Base-by-base conservation (phyloP, 2,888 invertebrate genomes). In the Epistrophella euchroma region DNA sequence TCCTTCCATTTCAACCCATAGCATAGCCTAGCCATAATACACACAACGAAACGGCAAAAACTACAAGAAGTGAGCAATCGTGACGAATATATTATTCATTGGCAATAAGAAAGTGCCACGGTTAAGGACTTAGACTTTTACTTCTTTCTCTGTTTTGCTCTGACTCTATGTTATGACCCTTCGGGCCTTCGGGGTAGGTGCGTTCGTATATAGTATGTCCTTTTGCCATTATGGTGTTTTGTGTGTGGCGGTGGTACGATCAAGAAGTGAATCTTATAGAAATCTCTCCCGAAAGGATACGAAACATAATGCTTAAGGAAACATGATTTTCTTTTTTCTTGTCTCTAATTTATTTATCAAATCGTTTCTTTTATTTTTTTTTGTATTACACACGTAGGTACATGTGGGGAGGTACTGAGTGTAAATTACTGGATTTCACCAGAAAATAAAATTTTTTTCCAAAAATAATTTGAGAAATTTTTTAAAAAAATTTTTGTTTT, bases 61-160 rank as follows among this genome's bases (percentile, higher is more conserved):
- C 86, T 86, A 86, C 82, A 86, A 86, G 82, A 86, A 86, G 86
- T 78, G 86, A 86, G 86, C 86, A 86, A 86, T 86, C 86, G 86
- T 86, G 86, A 82, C 82, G 82, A 86, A 86, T 86, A 86, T 86
- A 86, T 86, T 86, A 86, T 86, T 86, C 86, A 86, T 86, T 86
- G 86, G 86, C 86, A 86, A 86, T 86, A 86, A 77, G 86, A 86
- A 86, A 86, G 82, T 86, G 76, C 86, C 82, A 86, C 77, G 82
- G 86, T 82, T 86, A 86, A 86, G 86, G 86, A 86, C 73, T 74
- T 71, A 77, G 86, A 82, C 77, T 86, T 82, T 74, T 71, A 78
- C 86, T 86, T 78, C 82, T 70, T 37, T 68, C 62, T 68, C 55
- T 70, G 58, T 58, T 43, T 70, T 78, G 52, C 32, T 71, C 74